phyloP scores from a whole-genome alignment of 2,888 invertebrate genomes.

The Thyatira batis region DNA sequence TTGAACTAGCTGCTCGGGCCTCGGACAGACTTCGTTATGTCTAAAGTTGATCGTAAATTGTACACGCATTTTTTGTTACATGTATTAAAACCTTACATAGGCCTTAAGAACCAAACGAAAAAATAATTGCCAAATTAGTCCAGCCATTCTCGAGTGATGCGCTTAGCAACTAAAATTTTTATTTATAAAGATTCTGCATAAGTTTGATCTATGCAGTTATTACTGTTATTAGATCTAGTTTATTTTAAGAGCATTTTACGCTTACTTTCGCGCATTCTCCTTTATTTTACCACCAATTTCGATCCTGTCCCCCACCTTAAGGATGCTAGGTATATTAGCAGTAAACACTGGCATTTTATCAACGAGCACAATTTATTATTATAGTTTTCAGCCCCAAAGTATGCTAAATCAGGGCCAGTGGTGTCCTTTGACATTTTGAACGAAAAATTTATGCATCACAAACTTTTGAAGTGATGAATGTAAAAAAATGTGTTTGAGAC shows the following conservation, averaged over 20 bases:
- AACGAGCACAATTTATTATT: conserved; percentile 21
- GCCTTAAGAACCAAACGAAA: too few species aligned
- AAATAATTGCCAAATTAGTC: too few species aligned
- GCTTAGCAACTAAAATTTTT: too few species aligned
- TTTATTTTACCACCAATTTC: conserved; percentile 78
- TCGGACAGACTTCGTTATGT: too few species aligned
- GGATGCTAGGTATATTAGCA: conserved; percentile 65
- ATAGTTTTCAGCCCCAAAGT: conserved; percentile 36
- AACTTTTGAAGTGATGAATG: conserved; percentile 33
- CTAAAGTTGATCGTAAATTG: too few species aligned
- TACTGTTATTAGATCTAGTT: neutral
- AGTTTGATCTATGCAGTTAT: too few species aligned
- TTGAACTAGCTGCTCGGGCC: too few species aligned
- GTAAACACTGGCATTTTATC: conserved; percentile 74
- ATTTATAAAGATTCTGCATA: too few species aligned
- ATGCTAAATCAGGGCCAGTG: conserved; percentile 49
- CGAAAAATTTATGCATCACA: conserved; percentile 69
- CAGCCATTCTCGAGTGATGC: too few species aligned
- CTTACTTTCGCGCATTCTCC: conserved; percentile 75
- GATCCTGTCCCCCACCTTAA: conserved; percentile 72
- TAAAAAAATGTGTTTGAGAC: conserved; percentile 10
- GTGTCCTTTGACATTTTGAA: conserved; percentile 68
- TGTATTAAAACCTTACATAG: too few species aligned
- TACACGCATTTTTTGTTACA: too few species aligned
- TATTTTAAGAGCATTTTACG: neutral